These are phyloP conservation scores for Lypha dubia DNA, from an alignment of 2,888 invertebrate genomes.

Conservation along the genomic window DNA sequence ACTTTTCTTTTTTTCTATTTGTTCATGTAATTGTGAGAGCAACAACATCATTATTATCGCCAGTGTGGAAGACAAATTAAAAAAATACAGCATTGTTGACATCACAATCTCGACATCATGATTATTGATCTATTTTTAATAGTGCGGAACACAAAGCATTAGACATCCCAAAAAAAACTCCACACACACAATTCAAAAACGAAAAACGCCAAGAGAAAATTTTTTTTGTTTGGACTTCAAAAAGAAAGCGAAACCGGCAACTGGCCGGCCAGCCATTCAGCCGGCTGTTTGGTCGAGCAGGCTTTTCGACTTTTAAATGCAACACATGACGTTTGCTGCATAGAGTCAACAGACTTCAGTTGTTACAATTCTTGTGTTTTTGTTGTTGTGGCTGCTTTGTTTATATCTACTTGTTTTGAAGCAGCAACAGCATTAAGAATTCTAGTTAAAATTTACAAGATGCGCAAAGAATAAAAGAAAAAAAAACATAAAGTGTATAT, in stretches of 20 bases:
- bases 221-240: constrained; percentile 16
- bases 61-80: constrained; percentile 15
- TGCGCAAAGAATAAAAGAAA: constrained; percentile 24
- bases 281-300: background rate
- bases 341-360: constrained; percentile 59
- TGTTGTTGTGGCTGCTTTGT: constrained; percentile 19
- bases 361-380: constrained; percentile 35
- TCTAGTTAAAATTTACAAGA: constrained; percentile 45
- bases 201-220: constrained; percentile 55
- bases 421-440: constrained; percentile 31
- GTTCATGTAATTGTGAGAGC: constrained; percentile 21
- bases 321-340: constrained; percentile 30
- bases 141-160: constrained; percentile 22
- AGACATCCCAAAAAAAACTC: constrained; percentile 39
- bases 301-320: constrained; percentile 18
- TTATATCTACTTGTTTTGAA: constrained; percentile 10
- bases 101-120: constrained; percentile 33
- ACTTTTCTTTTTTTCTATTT: constrained; percentile 4
- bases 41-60: constrained; percentile 42
- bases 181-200: background rate
- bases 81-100: constrained; percentile 38
- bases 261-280: background rate
- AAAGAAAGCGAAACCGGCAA: constrained; percentile 59
- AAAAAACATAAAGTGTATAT: constrained; percentile 28
- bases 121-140: constrained; percentile 52